Evolutionary conservation across 2,797 vertebrate genomes (phyloP).

Genomic region (Toxotes lorentzi): DNA sequence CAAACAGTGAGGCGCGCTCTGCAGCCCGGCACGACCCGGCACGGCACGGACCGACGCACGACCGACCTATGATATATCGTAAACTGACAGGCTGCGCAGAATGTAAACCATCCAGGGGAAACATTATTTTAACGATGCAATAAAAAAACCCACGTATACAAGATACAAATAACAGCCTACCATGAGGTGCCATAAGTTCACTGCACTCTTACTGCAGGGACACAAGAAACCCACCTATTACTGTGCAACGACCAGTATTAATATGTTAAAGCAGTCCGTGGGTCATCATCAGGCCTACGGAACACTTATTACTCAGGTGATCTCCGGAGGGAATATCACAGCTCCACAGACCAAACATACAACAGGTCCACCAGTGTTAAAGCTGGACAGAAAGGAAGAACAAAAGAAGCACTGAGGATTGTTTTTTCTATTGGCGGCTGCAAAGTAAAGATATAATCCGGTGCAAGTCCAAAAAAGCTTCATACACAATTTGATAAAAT

Average conservation of each 20-base stretch:
- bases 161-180: constrained; percentile 1
- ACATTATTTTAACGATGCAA: constrained; percentile 9
- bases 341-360: neutral
- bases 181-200: neutral
- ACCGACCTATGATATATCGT: neutral
- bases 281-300: neutral
- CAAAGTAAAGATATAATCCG: neutral
- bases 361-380: neutral
- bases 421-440: neutral
- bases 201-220: neutral
- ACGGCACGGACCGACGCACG: neutral
- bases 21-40: constrained; percentile 39
- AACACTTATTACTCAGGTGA: neutral
- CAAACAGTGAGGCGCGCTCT: constrained; percentile 29
- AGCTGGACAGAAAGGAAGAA: neutral
- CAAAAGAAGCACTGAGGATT: neutral
- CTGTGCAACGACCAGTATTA: neutral
- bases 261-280: neutral
- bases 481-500: neutral
- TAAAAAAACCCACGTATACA: neutral
- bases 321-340: neutral
- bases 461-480: neutral
- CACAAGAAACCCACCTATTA: neutral
- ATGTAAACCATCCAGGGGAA: neutral
- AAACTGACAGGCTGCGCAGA: neutral